Evolutionary conservation across 2,888 invertebrate genomes (phyloP), one percentile per base, ranked within the genome.

Genomic region (Tiliacea citrago): DNA sequence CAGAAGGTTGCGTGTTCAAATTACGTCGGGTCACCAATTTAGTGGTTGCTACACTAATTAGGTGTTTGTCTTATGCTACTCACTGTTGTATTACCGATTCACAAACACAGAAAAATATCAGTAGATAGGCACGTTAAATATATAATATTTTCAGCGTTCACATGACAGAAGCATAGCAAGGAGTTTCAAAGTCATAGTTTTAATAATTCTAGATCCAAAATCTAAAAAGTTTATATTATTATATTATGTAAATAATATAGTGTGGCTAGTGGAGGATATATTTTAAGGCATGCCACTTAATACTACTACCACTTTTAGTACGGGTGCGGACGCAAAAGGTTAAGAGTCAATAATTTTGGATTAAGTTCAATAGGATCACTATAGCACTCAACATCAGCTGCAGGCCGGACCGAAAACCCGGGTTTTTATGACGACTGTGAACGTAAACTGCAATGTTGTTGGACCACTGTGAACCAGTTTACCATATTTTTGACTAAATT

Each of bases 1-100:
- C 98, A 98, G 98, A 98, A 98, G 98, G 98, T 98, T 98, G 98
- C 98, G 98, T 98, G 98, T 98, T 98, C 98, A 98, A 98, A 98
- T 98, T 98, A 98, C 98, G 98, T 98, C 98, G 98, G 98, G 98
- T 98, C 98, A 98, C 24, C 55, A 60, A 60, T 60, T 21, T 35
- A 35, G 29, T 58, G 9, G 9, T 18, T 9, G 18, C 18, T 29
- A 58, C 29, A 58, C 5, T 58, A 10, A 58, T 29, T 29, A 58
- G 29, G 9, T 58, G 10, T 29, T 10, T 9, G 6, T 9, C 2
- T 35, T 35, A 21, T 7, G 29, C 9, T 58, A 58, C 10, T 18
- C 18, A 18, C 18, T 29, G 29, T 58, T 58, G 18, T 21, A 35
- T 58, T 58, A 29, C 6, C 29, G 10, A 21, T 60, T 21, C 35